Percentiles rank a stretch among this genome's conserved stretches.
Evolutionary conservation across 30 jellyfish, hydroid and myxozoan genomes (phyloP).

Genomic region (Turritopsis rubra): DNA sequence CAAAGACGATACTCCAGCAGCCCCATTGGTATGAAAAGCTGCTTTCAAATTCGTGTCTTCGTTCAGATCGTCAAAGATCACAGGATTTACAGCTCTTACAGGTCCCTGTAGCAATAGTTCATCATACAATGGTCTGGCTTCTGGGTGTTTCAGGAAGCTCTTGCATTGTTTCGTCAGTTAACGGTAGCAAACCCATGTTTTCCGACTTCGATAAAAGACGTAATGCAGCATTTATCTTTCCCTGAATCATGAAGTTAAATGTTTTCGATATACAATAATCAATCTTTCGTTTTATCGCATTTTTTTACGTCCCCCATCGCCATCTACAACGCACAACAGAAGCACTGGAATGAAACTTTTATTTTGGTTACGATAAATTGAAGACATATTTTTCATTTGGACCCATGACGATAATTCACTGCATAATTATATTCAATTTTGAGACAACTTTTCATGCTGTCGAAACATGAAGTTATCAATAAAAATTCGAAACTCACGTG

Average conservation of each 20-base stretch:
- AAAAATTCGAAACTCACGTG: too few species aligned
- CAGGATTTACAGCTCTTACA: background rate
- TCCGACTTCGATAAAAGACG: background rate
- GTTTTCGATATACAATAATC: background rate
- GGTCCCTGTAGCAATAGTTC: background rate
- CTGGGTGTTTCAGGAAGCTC: background rate
- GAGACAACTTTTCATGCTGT: too few species aligned
- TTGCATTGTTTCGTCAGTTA: background rate
- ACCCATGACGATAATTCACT: too few species aligned
- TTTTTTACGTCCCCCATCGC: too few species aligned
- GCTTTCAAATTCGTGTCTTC: background rate
- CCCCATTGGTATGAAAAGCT: background rate
- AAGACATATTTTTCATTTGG: too few species aligned
- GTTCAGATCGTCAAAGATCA: background rate
- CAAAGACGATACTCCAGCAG: background rate
- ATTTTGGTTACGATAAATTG: too few species aligned
- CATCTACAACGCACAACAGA: too few species aligned
- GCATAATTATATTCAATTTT: too few species aligned
- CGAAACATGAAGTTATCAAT: too few species aligned
- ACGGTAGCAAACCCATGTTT: background rate
- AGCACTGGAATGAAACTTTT: too few species aligned
- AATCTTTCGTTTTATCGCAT: too few species aligned
- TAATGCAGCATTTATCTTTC: background rate
- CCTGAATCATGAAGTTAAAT: background rate
- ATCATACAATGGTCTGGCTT: too few species aligned